Base-by-base conservation (phyloP, 2,888 invertebrate genomes). In the Lamproptera curius region DNA sequence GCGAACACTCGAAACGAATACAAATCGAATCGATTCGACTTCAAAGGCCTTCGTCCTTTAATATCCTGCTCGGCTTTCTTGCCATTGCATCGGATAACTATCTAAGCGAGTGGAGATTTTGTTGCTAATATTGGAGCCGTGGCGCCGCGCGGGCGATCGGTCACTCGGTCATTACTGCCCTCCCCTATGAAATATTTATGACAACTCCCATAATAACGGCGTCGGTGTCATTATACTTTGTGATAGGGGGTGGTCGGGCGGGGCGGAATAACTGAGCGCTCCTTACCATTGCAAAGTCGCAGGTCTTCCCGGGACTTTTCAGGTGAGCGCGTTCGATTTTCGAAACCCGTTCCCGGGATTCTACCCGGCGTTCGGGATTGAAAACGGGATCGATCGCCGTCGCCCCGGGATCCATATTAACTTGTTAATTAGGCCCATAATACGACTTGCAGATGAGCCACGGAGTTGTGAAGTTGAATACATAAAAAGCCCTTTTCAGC, bases 381-480 rank as follows among this genome's bases (percentile, higher is more conserved):
- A 56, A 56, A 60, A 52, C 52, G 51, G 43, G 42, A 37, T 26
- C 37, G 52, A 53, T 42, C 88, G 87, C 73, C 69, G 13, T 70
- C 90, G 90, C 90, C 91, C 90, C 74, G 91, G 92, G 92, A 90
- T 91, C 93, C 93, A 92, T 93, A 93, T 93, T 93, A 93, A 93
- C 93, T 94, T 93, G 93, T 93, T 94, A 94, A 94, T 94, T 94
- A 94, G 93, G 92, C 92, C 91, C 92, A 93, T 92, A 93, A 93
- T 93, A 93, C 92, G 93, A 93, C 93, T 93, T 93, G 93, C 93
- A 93, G 93, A 94, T 94, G 93, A 94, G 93, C 88, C 85, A 86
- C 88, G 70, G 88, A 89, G 89, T 89, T 89, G 86, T 83, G 79
- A 90, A 90, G 90, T 90, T 89, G 91, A 91, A 91, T 91, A 91